Evolutionary conservation across 2,113 vertebrate species (phyloP).

Genomic region (Cariama cristata): DNA sequence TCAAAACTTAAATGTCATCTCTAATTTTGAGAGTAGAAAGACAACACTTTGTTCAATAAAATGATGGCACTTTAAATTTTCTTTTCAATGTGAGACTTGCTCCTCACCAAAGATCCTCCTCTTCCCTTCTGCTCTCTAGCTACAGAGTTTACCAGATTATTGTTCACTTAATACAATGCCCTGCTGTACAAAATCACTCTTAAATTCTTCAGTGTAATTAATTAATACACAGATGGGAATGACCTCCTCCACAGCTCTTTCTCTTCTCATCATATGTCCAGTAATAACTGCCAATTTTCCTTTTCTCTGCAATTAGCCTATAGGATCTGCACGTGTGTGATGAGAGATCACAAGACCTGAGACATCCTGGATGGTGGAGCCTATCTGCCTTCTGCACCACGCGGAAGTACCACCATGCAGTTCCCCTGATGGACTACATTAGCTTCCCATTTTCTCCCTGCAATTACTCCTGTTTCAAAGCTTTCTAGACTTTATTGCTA

Average conservation of each 20-base stretch:
- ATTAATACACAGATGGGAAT: background rate
- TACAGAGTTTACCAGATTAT: background rate
- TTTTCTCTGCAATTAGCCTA: background rate
- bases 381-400: background rate
- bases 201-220: background rate
- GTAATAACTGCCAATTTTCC: background rate
- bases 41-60: background rate
- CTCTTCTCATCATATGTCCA: background rate
- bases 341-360: background rate
- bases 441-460: background rate
- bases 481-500: background rate
- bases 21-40: background rate
- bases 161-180: background rate
- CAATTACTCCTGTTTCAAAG: background rate
- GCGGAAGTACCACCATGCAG: background rate
- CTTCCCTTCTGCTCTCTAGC: background rate
- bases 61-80: background rate
- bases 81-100: background rate
- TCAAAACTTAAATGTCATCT: background rate
- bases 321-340: background rate
- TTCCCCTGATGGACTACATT: background rate
- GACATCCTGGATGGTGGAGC: fast-evolving
- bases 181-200: background rate
- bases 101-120: background rate
- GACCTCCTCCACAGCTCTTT: background rate